Evolutionary conservation across 2,113 vertebrate genomes (phyloP).

Genomic region (Lathamus discolor): DNA sequence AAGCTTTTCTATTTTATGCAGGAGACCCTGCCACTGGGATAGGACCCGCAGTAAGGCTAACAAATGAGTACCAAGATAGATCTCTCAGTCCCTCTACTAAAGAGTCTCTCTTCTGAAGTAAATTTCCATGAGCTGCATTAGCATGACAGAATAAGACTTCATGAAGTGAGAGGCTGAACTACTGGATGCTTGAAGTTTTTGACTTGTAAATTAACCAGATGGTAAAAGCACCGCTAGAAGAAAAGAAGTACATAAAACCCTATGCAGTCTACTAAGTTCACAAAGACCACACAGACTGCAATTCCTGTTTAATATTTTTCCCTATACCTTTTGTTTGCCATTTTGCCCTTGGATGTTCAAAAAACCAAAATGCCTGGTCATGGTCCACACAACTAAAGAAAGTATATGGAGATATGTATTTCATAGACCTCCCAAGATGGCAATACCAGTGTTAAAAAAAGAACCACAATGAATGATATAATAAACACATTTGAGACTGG

Average conservation of each 20-base stretch:
- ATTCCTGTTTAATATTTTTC: background rate
- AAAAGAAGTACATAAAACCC: background rate
- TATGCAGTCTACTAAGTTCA: background rate
- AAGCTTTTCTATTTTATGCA: background rate
- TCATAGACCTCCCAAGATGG: background rate
- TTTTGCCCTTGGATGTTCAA: background rate
- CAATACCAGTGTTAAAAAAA: background rate
- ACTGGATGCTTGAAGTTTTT: conserved; percentile 1
- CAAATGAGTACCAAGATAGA: background rate
- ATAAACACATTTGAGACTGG: background rate
- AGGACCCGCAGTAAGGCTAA: background rate
- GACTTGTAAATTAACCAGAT: conserved; percentile 18
- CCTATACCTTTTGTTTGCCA: background rate
- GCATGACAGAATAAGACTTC: background rate
- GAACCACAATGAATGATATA: background rate
- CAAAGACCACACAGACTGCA: background rate
- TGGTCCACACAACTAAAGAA: background rate
- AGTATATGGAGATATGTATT: background rate
- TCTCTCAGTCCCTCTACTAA: background rate
- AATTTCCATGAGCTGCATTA: background rate
- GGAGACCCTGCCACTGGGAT: background rate
- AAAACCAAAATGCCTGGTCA: background rate
- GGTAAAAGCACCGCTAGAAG: background rate
- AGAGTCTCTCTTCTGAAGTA: background rate
- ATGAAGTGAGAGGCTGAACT: background rate